Evolutionary conservation across 2,797 vertebrate species (phyloP).

Genomic region (Manis pentadactyla): DNA sequence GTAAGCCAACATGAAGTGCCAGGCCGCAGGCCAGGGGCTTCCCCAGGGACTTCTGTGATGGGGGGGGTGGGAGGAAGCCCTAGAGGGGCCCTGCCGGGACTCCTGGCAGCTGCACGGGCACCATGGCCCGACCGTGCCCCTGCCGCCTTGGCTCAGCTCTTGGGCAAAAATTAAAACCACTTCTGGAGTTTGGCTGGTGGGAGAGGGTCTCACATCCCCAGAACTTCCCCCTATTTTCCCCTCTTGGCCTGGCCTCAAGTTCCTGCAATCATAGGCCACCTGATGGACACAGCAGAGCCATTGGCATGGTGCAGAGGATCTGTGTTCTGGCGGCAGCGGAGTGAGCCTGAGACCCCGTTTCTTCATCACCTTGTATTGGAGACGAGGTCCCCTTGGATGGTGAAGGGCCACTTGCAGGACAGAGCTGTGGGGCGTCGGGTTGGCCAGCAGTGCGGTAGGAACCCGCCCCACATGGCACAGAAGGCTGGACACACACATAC

Average conservation of each 20-base stretch:
- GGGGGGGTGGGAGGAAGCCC: background rate
- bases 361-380: background rate
- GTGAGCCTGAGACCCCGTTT: background rate
- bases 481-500: fast-evolving
- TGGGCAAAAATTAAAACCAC: background rate
- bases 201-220: background rate
- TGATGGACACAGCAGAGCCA: background rate
- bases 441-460: fast-evolving
- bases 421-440: fast-evolving
- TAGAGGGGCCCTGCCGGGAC: fast-evolving
- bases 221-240: fast-evolving
- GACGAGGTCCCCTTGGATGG: too few species aligned
- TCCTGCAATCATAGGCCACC: background rate
- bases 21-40: background rate
- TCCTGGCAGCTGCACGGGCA: background rate
- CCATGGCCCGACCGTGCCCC: fast-evolving
- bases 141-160: background rate
- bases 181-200: background rate
- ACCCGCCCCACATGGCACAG: fast-evolving
- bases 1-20: background rate
- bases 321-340: background rate
- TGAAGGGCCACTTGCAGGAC: background rate
- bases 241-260: background rate
- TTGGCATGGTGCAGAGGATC: fast-evolving
- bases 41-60: background rate